Evolutionary conservation across 2,113 vertebrate species (phyloP), one percentile per base, ranked within the genome.

Genomic region (Megaceryle maxima): DNA sequence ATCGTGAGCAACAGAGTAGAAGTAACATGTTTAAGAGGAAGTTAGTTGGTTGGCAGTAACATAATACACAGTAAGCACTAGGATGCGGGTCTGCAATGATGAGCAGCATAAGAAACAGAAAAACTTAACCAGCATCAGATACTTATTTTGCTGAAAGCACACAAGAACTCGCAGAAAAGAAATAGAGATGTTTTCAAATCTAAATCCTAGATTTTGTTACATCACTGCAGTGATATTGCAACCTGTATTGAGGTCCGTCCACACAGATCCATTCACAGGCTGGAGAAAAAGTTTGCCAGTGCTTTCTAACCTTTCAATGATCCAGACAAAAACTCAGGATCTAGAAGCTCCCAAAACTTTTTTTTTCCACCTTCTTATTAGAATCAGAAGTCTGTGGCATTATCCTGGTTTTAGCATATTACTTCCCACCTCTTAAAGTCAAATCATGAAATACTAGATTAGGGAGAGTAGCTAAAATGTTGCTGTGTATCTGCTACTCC

Each of bases 11-110:
- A 87, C 92, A 95, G 92, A 91, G 91, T 96, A 97, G 94, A 97
- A 97, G 85, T 97, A 97, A 97, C 93, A 76, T 72, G 85, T 92
- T 96, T 91, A 87, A 97, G 88, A 92, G 93, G 96, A 97, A 97
- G 94, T 97, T 96, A 69, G 87, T 92, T 94, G 80, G 83, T 90
- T 95, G 88, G 69, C 72, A 73, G 96, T 95, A 96, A 96, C 63
- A 51, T 94, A 96, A 96, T 96, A 94, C 4, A 3, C 78, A 0
- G 0, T 91, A 89, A 94, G 87, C 63, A 25, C 62, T 91, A 13
- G 4, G 69, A 89, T 62, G 59, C 62, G 67, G 70, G 88, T 82
- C 88, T 95, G 77, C 81, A 94, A 24, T 67, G 78, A 69, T 1
- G 1, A 96, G 74, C 66, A 83, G 83, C 69, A 89, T 55, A 85